These are phyloP conservation scores for Climacteris rufus DNA, from an alignment of 2,113 vertebrate genomes.

Conservation along the genomic window DNA sequence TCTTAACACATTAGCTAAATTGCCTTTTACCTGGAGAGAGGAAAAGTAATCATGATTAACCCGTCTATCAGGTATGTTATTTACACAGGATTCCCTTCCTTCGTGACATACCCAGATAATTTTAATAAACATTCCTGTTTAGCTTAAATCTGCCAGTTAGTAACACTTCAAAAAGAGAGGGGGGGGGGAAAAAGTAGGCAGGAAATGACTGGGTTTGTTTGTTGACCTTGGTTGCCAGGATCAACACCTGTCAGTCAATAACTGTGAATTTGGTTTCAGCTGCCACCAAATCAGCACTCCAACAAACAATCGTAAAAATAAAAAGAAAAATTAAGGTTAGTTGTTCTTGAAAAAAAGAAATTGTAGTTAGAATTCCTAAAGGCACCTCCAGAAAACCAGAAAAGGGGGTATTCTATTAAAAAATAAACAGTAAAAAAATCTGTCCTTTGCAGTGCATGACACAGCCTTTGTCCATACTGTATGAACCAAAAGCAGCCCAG, in stretches of 20 bases:
- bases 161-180: background rate
- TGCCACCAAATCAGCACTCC: background rate
- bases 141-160: slow-evolving; percentile 13
- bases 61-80: background rate
- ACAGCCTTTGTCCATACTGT: background rate
- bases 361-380: background rate
- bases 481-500: background rate
- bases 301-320: background rate
- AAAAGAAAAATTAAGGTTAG: background rate
- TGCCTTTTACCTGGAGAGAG: background rate
- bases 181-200: accelerated
- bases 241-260: background rate
- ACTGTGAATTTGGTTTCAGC: background rate
- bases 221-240: slow-evolving; percentile 7
- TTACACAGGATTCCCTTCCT: background rate
- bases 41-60: background rate
- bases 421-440: background rate
- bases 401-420: background rate
- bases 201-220: background rate
- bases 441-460: background rate
- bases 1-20: background rate
- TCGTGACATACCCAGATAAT: background rate
- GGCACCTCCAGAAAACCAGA: slow-evolving; percentile 38
- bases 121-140: background rate
- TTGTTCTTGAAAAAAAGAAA: slow-evolving; percentile 4